Base-by-base conservation (phyloP, 2,888 invertebrate species). In the Panzeria rudis region DNA sequence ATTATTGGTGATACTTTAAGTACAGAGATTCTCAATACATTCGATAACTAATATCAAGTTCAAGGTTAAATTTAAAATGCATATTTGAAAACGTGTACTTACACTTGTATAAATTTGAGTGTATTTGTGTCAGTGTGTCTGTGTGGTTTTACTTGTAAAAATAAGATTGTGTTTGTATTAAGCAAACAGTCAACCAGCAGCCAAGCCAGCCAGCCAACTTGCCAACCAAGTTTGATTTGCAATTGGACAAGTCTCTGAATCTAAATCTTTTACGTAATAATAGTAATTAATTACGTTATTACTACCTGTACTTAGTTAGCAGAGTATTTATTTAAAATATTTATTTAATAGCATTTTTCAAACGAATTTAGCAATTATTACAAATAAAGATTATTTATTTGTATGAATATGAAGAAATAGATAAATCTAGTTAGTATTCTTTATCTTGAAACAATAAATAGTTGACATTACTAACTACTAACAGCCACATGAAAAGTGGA, bases 41-140 rank as follows among this genome's bases (percentile, higher is more conserved):
- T 82, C 75, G 66, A 83, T 85, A 85, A 85, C 85, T 85, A 79
- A 83, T 85, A 85, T 78, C 85, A 85, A 85, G 85, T 85, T 85
- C 85, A 85, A 85, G 85, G 85, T 85, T 78, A 64, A 59, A 79
- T 83, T 78, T 75, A 71, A 85, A 85, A 85, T 85, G 85, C 83
- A 85, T 66, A 83, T 83, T 85, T 79, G 62, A 78, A 86, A 86
- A 79, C 83, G 83, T 83, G 86, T 62, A 62, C 66, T 77, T 71
- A 69, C 66, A 77, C 78, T 71, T 25, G 56, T 54, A 71, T 38
- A 50, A 38, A 32, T 32, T 38, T 15, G 54, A 47, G 23, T 59
- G 23, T 71, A 41, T 50, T 25, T 44, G 29, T 44, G 25, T 54
- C 13, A 25, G 69, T 56, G 50, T 69, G 73, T 44, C 32, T 32